A percentile compares a stretch with the other conserved stretches of the same genome.
Conservation (phyloP, 1,140 invertebrate species). For the Drosophila azteca region DNA sequence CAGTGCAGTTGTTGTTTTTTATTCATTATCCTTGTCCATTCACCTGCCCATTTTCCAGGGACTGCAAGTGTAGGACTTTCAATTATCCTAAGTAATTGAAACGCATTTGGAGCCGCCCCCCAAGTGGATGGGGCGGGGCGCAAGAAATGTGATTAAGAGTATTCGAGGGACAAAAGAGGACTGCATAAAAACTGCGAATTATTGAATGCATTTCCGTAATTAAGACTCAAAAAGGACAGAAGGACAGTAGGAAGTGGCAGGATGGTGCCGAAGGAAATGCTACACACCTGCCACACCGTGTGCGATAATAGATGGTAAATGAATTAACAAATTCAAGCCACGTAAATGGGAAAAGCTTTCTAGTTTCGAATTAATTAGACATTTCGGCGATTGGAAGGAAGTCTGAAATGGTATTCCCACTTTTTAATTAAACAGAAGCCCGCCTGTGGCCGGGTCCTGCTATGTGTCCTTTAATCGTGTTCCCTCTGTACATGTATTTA, state of each 20-base stretch:
- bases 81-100: constrained; percentile 74
- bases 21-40: constrained; percentile 24
- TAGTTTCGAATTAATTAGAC: constrained; percentile 72
- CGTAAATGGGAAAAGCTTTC: constrained; percentile 62
- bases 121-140: constrained; percentile 4
- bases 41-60: constrained; percentile 6
- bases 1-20: not conserved
- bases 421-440: too few species aligned
- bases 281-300: too few species aligned
- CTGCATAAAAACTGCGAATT: constrained; percentile 9
- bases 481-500: too few species aligned
- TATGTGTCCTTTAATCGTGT: too few species aligned
- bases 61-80: constrained; percentile 36
- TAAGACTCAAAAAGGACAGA: not conserved
- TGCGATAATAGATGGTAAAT: too few species aligned
- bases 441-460: constrained; percentile 10
- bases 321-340: constrained; percentile 40
- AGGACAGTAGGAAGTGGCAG: too few species aligned
- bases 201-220: constrained; percentile 18
- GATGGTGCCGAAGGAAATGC: too few species aligned
- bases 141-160: constrained; percentile 30
- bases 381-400: constrained; percentile 19
- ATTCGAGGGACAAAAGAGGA: not conserved
- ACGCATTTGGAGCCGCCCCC: constrained; percentile 32
- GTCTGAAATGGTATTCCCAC: not conserved